Conservation (phyloP, 1,140 invertebrate genomes). For the Lordiphosa mommai region DNA sequence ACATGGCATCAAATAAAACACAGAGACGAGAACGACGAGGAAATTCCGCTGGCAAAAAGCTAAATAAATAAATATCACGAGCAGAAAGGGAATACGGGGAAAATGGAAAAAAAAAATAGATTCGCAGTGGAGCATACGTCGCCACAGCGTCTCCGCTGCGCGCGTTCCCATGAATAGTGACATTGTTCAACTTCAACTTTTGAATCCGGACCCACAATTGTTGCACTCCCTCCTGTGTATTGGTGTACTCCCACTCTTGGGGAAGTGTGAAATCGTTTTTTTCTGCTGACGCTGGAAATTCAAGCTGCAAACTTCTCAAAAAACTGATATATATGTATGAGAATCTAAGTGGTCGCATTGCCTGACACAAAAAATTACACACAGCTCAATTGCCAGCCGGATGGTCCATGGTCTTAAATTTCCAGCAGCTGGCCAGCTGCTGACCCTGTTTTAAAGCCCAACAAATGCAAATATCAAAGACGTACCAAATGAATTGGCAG, state of each 20-base stretch:
- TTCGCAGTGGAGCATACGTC: slow-evolving; percentile 24
- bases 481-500: slow-evolving; percentile 23
- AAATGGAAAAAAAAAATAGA: slow-evolving; percentile 64
- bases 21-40: neutral
- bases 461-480: slow-evolving; percentile 63
- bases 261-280: slow-evolving; percentile 46
- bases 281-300: slow-evolving; percentile 61
- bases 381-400: slow-evolving; percentile 58
- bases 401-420: slow-evolving; percentile 42
- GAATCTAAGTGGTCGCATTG: slow-evolving; percentile 57
- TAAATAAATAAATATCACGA: slow-evolving; percentile 73
- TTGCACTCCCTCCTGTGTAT: slow-evolving; percentile 8
- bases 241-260: neutral
- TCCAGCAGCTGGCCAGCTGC: slow-evolving; percentile 29
- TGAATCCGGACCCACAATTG: slow-evolving; percentile 26
- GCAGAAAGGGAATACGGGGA: slow-evolving; percentile 7
- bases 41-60: slow-evolving; percentile 51
- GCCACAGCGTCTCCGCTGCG: slow-evolving; percentile 45
- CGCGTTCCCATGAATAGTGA: slow-evolving; percentile 36
- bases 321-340: neutral
- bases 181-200: slow-evolving; percentile 50
- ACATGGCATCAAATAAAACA: slow-evolving; percentile 69
- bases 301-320: slow-evolving; percentile 31
- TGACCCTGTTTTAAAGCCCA: slow-evolving; percentile 63
- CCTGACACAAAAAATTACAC: slow-evolving; percentile 29